A percentile compares a stretch with the other conserved stretches of the same genome.
Evolutionary conservation across 2,113 vertebrate genomes (phyloP).

Genomic region (Verasper variegatus): DNA sequence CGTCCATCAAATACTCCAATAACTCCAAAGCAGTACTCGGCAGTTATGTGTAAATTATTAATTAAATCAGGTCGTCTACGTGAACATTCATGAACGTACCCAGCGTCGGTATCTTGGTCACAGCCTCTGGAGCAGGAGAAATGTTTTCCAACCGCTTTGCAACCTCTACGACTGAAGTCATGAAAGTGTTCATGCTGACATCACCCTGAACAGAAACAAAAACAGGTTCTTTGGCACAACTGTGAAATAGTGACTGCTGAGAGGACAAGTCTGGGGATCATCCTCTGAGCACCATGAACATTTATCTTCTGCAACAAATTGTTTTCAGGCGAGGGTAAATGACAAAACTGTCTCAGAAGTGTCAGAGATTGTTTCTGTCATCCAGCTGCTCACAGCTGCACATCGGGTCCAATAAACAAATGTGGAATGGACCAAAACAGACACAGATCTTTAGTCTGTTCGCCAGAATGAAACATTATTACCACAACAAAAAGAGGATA

Average conservation of each 20-base stretch:
- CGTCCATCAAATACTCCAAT: too few species aligned
- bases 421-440: too few species aligned
- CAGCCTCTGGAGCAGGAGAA: background rate
- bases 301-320: too few species aligned
- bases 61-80: too few species aligned
- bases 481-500: background rate
- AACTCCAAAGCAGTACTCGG: too few species aligned
- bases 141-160: too few species aligned
- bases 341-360: background rate
- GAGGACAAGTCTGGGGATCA: background rate
- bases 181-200: conserved; percentile 1
- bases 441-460: too few species aligned
- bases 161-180: rapidly evolving
- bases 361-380: conserved; percentile 2
- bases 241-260: background rate
- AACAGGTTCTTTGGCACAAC: background rate
- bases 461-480: background rate
- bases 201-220: background rate
- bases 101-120: background rate
- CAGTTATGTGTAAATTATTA: too few species aligned
- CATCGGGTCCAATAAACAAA: background rate
- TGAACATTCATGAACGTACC: conserved; percentile 10
- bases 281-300: background rate
- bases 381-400: conserved; percentile 17
- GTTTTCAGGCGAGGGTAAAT: too few species aligned